Percentiles rank a stretch among this genome's conserved stretches.
Conservation (phyloP, 2,797 vertebrate genomes). For the Propithecus perrieri region DNA sequence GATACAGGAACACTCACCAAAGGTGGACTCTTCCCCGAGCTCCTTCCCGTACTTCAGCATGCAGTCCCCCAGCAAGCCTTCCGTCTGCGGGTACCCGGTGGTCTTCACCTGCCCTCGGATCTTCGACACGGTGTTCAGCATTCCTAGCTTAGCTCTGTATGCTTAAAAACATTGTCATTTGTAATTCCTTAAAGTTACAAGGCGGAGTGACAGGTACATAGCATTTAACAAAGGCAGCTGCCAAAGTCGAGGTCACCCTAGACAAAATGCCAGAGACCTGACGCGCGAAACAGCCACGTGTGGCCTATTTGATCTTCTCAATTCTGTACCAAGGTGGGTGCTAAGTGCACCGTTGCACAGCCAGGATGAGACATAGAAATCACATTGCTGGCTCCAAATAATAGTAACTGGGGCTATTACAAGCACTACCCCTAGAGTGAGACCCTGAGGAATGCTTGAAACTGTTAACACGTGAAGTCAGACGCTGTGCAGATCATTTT, state of each 20-base stretch:
- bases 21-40: slow-evolving; percentile 92
- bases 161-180: slow-evolving; percentile 84
- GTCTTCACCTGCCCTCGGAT: slow-evolving; percentile 94
- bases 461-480: not conserved
- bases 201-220: not conserved
- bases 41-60: slow-evolving; percentile 96
- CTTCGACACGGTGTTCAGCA: slow-evolving; percentile 97
- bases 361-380: not conserved
- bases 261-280: not conserved
- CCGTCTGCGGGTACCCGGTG: slow-evolving; percentile 95
- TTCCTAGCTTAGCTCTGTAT: slow-evolving; percentile 94
- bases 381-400: not conserved
- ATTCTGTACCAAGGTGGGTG: too few relatives aligned
- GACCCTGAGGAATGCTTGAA: not conserved
- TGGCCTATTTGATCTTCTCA: not conserved
- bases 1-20: slow-evolving; percentile 86
- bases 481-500: not conserved
- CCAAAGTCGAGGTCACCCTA: not conserved
- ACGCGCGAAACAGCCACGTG: accelerated
- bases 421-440: not conserved
- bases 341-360: not conserved
- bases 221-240: not conserved
- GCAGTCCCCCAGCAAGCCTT: slow-evolving; percentile 95
- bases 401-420: not conserved
- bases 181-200: slow-evolving; percentile 60